A percentile compares a stretch with the other conserved stretches of the same genome.
phyloP scores from a whole-genome alignment of 2,888 invertebrate genomes.

The Spatulosminthurus flaviceps region DNA sequence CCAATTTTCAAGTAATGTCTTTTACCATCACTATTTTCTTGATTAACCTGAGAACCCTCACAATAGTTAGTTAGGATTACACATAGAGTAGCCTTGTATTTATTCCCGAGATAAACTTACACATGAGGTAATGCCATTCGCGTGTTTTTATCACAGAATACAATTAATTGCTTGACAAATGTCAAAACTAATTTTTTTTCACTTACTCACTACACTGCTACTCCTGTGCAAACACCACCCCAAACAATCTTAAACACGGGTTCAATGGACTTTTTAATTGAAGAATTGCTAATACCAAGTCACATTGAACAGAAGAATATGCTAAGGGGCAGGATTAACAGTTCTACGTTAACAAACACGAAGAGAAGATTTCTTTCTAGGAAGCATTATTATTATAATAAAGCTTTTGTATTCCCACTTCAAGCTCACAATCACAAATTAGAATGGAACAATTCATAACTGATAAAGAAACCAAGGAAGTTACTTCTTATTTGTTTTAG shows the following conservation, averaged over 20 bases:
- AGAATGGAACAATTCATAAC: not conserved
- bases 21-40: not conserved
- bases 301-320: too few relatives aligned
- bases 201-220: not conserved
- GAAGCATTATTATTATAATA: too few relatives aligned
- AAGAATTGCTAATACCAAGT: not conserved
- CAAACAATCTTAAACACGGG: not conserved
- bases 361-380: not conserved
- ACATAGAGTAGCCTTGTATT: not conserved
- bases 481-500: too few relatives aligned
- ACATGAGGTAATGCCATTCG: not conserved
- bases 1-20: too few relatives aligned
- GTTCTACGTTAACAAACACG: not conserved
- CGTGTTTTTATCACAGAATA: constrained; percentile 12
- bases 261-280: constrained; percentile 13
- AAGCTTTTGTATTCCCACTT: not conserved
- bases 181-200: not conserved
- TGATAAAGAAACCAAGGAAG: too few relatives aligned
- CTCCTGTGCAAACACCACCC: not conserved
- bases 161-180: constrained; percentile 14
- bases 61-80: constrained; percentile 14
- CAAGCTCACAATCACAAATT: not conserved
- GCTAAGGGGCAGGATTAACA: not conserved
- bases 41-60: not conserved
- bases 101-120: not conserved